Conservation (phyloP, 2,797 vertebrate genomes). For the Pseudocheirus occidentalis region DNA sequence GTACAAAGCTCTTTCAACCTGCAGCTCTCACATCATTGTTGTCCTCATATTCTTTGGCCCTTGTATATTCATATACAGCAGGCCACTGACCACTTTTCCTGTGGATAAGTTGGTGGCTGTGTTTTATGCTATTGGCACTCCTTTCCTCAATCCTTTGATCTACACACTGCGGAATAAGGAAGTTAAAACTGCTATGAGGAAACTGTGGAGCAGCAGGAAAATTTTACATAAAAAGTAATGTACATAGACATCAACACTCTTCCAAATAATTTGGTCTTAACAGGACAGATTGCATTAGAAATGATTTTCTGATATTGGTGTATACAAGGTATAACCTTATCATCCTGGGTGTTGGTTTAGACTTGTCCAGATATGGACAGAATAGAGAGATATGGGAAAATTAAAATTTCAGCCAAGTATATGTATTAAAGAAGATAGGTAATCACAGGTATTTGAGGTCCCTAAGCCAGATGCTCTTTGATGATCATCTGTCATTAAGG, state of each 20-base stretch:
- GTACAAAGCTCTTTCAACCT: constrained; percentile 49
- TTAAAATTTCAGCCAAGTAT: background rate
- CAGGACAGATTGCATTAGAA: background rate
- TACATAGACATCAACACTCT: background rate
- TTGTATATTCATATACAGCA: constrained; percentile 61
- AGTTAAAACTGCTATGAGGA: constrained; percentile 59
- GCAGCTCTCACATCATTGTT: constrained; percentile 52
- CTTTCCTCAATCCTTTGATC: constrained; percentile 64
- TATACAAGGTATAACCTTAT: fast-evolving
- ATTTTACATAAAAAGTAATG: background rate
- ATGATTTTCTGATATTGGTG: background rate
- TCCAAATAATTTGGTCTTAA: background rate
- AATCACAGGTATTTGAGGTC: background rate
- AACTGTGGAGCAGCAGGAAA: background rate
- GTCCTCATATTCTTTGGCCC: constrained; percentile 61
- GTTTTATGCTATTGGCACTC: constrained; percentile 60
- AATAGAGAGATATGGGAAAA: too few relatives aligned
- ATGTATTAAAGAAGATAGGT: background rate
- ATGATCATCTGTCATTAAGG: background rate
- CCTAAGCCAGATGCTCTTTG: background rate
- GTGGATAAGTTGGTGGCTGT: constrained; percentile 60
- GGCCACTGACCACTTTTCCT: constrained; percentile 43
- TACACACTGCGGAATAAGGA: constrained; percentile 66
- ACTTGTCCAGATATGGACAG: background rate
- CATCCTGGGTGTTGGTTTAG: background rate